These are phyloP conservation scores for Arrhopalites spinosus DNA, from an alignment of 2,888 invertebrate species.

Conservation along the genomic window DNA sequence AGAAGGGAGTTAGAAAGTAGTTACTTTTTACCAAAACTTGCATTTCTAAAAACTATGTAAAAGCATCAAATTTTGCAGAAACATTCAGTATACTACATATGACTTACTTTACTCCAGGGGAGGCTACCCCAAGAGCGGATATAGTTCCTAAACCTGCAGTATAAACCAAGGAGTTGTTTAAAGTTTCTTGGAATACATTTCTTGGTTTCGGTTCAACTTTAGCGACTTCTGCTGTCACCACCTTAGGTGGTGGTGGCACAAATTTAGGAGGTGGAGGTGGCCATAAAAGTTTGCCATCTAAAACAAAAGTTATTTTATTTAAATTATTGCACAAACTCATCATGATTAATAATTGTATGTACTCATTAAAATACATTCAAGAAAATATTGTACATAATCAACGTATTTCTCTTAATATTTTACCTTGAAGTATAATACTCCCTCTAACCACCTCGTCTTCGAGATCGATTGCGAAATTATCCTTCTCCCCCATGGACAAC, in stretches of 20 bases:
- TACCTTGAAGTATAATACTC: slow-evolving; percentile 75
- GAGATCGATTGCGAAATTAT: slow-evolving; percentile 78
- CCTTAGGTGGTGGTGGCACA: slow-evolving; percentile 61
- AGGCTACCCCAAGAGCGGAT: slow-evolving; percentile 71
- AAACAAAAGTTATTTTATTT: no score
- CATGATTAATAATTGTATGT: no score
- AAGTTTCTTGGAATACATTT: slow-evolving; percentile 72
- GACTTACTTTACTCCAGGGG: no score
- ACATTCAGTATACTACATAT: no score
- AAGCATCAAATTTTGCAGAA: no score
- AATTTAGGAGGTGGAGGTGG: slow-evolving; percentile 73
- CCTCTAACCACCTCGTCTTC: slow-evolving; percentile 87
- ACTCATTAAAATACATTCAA: no score
- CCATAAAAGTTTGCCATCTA: slow-evolving; percentile 78
- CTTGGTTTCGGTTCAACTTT: slow-evolving; percentile 62
- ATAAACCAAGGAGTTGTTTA: slow-evolving; percentile 71
- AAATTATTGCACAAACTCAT: no score
- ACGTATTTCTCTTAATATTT: no score
- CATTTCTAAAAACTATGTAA: no score
- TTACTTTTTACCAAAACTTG: no score
- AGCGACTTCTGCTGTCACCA: slow-evolving; percentile 60
- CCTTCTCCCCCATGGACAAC: slow-evolving; percentile 76
- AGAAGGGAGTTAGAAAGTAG: no score
- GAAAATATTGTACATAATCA: no score
- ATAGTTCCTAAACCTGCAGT: slow-evolving; percentile 75